phyloP scores from a whole-genome alignment of 2,113 vertebrate species.

The Arothron firmamentum region DNA sequence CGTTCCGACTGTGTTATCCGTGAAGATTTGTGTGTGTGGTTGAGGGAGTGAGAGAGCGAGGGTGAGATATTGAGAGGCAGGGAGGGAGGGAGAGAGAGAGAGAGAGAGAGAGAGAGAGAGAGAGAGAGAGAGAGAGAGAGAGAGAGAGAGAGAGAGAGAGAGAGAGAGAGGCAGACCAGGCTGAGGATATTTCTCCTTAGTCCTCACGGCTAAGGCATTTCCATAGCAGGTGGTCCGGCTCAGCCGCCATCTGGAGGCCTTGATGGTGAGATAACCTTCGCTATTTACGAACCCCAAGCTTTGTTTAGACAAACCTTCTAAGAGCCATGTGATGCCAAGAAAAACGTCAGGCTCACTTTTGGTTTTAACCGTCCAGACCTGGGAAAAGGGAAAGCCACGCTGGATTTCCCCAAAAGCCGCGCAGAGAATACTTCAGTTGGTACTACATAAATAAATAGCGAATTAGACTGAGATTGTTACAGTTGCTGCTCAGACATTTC shows the following conservation, averaged over 20 bases:
- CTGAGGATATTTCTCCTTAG: slow-evolving; percentile 39
- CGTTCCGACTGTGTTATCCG: slow-evolving; percentile 35
- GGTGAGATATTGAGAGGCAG: no score
- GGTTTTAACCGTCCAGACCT: slow-evolving; percentile 62
- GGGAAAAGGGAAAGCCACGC: slow-evolving; percentile 59
- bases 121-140: neutral
- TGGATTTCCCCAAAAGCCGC: slow-evolving; percentile 54
- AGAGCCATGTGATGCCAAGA: slow-evolving; percentile 67
- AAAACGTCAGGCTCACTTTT: slow-evolving; percentile 52
- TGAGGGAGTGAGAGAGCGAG: slow-evolving; percentile 13
- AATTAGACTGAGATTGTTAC: slow-evolving; percentile 58
- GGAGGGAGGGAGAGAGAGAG: no score
- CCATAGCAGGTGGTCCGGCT: slow-evolving; percentile 77
- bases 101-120: slow-evolving; percentile 16
- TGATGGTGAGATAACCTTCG: slow-evolving; percentile 76
- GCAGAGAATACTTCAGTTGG: slow-evolving; percentile 54
- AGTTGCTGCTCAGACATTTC: slow-evolving; percentile 45
- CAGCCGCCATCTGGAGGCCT: slow-evolving; percentile 72
- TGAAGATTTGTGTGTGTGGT: slow-evolving; percentile 32
- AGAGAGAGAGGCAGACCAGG: slow-evolving; percentile 22
- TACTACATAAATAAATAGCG: slow-evolving; percentile 68
- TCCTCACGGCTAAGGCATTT: slow-evolving; percentile 64
- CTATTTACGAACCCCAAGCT: slow-evolving; percentile 76
- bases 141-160: neutral
- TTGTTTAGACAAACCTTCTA: slow-evolving; percentile 76